Percentiles rank a stretch among this genome's conserved stretches.
Evolutionary conservation across 2,113 vertebrate species (phyloP).

Genomic region (Edolisoma coerulescens): DNA sequence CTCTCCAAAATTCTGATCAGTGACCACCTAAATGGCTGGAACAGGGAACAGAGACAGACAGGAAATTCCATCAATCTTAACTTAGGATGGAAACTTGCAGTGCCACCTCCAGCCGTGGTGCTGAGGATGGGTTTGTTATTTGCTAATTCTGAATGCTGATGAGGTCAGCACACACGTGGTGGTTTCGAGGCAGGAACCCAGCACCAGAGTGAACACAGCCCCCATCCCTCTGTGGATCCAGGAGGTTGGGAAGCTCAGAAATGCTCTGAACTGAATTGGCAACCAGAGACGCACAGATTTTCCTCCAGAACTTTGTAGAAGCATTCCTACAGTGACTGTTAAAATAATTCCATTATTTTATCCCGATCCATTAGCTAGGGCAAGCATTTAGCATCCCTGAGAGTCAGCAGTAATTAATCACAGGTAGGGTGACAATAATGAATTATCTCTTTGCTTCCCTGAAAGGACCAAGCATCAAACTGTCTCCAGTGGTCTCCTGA

Average conservation of each 20-base stretch:
- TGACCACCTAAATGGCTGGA: neutral
- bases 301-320: neutral
- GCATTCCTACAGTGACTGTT: neutral
- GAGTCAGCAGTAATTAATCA: neutral
- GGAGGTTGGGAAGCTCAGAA: neutral
- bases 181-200: neutral
- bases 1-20: neutral
- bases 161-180: neutral
- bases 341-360: neutral
- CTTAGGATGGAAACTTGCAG: neutral
- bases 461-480: neutral
- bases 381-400: neutral
- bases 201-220: neutral
- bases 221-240: neutral
- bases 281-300: neutral
- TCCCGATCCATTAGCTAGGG: neutral
- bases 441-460: neutral
- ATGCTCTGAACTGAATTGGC: neutral
- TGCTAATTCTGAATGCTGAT: neutral
- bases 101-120: neutral
- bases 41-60: neutral
- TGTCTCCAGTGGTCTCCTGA: neutral
- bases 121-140: neutral
- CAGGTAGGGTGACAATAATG: neutral
- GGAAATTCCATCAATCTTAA: neutral